Conservation (phyloP, 2,888 invertebrate genomes). For the Mycalesis mineus region DNA sequence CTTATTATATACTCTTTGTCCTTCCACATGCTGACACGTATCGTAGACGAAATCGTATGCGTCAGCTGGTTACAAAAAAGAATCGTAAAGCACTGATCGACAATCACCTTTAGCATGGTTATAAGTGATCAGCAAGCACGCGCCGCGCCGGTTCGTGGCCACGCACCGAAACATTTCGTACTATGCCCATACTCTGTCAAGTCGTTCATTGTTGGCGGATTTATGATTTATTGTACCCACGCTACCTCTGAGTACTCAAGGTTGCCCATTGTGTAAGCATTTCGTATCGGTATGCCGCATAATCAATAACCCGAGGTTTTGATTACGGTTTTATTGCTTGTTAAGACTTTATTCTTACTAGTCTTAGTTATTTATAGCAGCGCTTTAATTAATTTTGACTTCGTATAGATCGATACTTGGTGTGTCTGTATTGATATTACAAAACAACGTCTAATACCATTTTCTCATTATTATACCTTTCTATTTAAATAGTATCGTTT, state of each 20-base stretch:
- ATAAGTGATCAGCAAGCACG: slow-evolving; percentile 71
- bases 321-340: slow-evolving; percentile 12
- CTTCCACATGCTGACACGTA: too few species aligned
- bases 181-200: slow-evolving; percentile 59
- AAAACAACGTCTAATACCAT: too few species aligned
- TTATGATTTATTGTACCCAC: slow-evolving; percentile 61
- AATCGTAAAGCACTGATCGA: too few species aligned
- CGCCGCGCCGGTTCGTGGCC: slow-evolving; percentile 67
- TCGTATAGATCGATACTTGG: too few species aligned
- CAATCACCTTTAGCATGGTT: slow-evolving; percentile 36
- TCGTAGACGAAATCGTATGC: too few species aligned
- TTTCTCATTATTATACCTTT: too few species aligned
- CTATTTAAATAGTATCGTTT: too few species aligned
- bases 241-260: slow-evolving; percentile 56
- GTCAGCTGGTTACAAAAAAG: too few species aligned
- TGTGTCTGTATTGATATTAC: too few species aligned
- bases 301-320: slow-evolving; percentile 7
- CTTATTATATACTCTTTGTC: too few species aligned
- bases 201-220: slow-evolving; percentile 59
- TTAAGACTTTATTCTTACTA: not conserved
- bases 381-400: too few species aligned
- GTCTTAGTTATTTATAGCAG: too few species aligned
- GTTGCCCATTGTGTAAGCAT: slow-evolving; percentile 47
- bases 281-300: slow-evolving; percentile 23
- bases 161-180: slow-evolving; percentile 55